A percentile compares a stretch with the other conserved stretches of the same genome.
phyloP scores from a whole-genome alignment of 1,140 invertebrate species.

The Brachionus rotundiformis region DNA sequence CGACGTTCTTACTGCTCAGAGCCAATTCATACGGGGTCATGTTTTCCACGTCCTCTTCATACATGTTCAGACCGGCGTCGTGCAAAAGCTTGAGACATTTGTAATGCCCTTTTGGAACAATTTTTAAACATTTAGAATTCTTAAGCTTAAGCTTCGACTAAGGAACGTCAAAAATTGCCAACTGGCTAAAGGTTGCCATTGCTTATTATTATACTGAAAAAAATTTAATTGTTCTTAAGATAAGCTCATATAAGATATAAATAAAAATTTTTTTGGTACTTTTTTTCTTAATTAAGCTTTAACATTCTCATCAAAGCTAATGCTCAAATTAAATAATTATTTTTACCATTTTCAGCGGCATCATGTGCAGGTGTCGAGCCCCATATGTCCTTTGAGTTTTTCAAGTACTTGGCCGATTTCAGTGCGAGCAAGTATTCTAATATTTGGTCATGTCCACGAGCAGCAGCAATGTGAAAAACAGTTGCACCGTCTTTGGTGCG shows the following conservation, averaged over 20 bases:
- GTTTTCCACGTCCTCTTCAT: slow-evolving; percentile 53
- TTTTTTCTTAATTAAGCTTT: too few species aligned
- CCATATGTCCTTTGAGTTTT: slow-evolving; percentile 71
- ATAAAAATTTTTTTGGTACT: background rate
- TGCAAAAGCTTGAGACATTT: slow-evolving; percentile 53
- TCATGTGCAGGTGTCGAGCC: slow-evolving; percentile 82
- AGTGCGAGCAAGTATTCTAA: slow-evolving; percentile 34
- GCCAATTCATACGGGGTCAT: slow-evolving; percentile 49
- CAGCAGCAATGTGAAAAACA: slow-evolving; percentile 69
- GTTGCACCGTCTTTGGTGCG: slow-evolving; percentile 74
- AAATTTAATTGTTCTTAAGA: background rate
- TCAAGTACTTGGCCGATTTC: slow-evolving; percentile 50
- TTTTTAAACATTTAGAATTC: too few species aligned
- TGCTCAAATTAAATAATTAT: too few species aligned
- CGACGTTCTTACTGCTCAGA: background rate
- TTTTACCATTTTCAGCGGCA: slow-evolving; percentile 74
- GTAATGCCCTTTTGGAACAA: slow-evolving; percentile 49
- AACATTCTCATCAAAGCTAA: too few species aligned
- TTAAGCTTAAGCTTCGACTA: background rate
- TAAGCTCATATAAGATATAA: background rate
- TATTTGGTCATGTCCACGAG: slow-evolving; percentile 42
- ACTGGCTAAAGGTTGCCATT: too few species aligned
- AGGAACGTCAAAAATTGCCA: background rate
- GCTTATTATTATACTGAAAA: too few species aligned
- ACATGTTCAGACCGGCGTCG: slow-evolving; percentile 53